Evolutionary conservation across 2,888 invertebrate genomes (phyloP), one percentile per base, ranked within the genome.

Genomic region (Encarsia formosa): DNA sequence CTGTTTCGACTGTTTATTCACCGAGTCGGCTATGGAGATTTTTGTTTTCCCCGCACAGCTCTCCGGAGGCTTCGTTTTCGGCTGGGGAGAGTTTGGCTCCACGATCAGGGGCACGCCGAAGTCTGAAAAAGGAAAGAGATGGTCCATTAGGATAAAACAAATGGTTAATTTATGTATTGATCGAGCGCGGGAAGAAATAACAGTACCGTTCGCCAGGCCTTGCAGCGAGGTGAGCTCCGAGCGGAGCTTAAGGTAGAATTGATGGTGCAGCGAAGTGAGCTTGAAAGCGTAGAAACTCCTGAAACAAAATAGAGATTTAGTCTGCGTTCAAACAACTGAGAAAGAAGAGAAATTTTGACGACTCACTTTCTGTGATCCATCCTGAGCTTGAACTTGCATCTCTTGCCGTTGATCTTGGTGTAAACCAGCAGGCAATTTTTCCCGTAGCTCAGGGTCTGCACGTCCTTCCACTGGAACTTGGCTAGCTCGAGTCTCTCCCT

Each of bases 251-350:
- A 87, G 77, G 74, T 86, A 88, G 70, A 88, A 81, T 68, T 87
- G 83, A 68, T 88, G 87, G 69, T 88, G 88, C 39, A 87, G 73
- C n/a, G 87, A 87, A 9, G 87, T 87, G 54, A 87, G 72, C 73
- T 85, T 85, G 73, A 87, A 88, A 52, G 86, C 82, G 65, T 86
- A 87, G 66, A 84, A 87, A 66, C 86, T 87, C 73, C 82, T 82
- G 67, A 29, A 78, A 60, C 62, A 56, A 57, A 63, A 29, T 24
- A 19, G 23, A 41, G 32, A 23, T 23, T 44, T 4, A 15, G n/a
- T 11, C n/a, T 5, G 5, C 34, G 34, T 34, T n/a, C n/a, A n/a
- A n/a, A n/a, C n/a, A n/a, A n/a, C n/a, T n/a, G n/a, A n/a, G n/a
- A n/a, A n/a, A n/a, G n/a, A n/a, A 34, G 15, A 34, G 2, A 6